These are phyloP conservation scores for Anthrax anthrax DNA, from an alignment of 2,888 invertebrate genomes.

Conservation along the genomic window DNA sequence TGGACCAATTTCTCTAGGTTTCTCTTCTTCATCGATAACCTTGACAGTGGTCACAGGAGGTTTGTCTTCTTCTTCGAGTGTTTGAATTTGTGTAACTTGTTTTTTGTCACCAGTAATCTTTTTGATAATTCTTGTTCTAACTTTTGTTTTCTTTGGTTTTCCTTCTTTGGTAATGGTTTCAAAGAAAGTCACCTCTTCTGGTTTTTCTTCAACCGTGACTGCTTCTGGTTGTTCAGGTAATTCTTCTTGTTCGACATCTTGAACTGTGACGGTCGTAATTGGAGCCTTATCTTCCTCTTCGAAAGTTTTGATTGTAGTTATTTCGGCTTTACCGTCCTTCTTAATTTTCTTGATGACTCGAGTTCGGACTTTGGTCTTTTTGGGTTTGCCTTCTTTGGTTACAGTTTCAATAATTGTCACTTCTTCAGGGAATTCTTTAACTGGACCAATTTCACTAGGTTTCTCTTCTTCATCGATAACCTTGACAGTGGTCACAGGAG, in stretches of 20 bases:
- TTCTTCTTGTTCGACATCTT: conserved; percentile 10
- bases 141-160: conserved; percentile 21
- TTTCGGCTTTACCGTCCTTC: conserved; percentile 20
- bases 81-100: conserved; percentile 27
- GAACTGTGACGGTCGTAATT: conserved; percentile 22
- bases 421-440: conserved; percentile 25
- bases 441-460: conserved; percentile 16
- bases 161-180: conserved; percentile 30
- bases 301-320: conserved; percentile 32
- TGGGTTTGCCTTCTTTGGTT: conserved; percentile 19
- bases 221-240: neutral
- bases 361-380: conserved; percentile 22
- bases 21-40: conserved; percentile 16
- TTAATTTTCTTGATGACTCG: conserved; percentile 9
- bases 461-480: conserved; percentile 14
- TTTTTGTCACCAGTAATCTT: conserved; percentile 27
- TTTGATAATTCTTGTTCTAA: conserved; percentile 25
- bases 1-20: conserved; percentile 1
- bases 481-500: conserved; percentile 21
- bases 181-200: conserved; percentile 26
- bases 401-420: conserved; percentile 15
- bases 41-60: conserved; percentile 20
- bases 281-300: conserved; percentile 27
- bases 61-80: conserved; percentile 28
- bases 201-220: conserved; percentile 5